Evolutionary conservation across 2,888 invertebrate genomes (phyloP), one percentile per base, ranked within the genome.

Genomic region (Lochmaea capreae): DNA sequence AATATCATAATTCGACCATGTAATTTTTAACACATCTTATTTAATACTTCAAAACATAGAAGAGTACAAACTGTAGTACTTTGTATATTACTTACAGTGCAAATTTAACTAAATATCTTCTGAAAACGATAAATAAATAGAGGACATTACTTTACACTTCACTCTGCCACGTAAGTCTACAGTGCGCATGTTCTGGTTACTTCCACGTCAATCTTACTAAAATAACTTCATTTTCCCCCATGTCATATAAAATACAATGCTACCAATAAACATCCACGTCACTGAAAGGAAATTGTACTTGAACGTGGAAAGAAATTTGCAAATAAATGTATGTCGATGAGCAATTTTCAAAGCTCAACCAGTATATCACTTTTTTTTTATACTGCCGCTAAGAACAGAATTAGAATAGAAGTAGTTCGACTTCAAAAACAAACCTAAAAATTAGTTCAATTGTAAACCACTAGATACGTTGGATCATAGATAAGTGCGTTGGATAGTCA

Each of bases 111-210:
- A 73, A 77, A 81, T 80, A 79, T 79, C 79, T 79, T 65, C 54
- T 65, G 46, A 65, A 65, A 57, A 71, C 57, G 9, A 58, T 71
- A 71, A 71, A 79, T 81, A 81, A 81, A 81, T 79, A 81, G 81
- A 80, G 78, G 77, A 73, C 82, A 81, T 81, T 67, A 80, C 81
- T 68, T 68, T 74, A 78, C 76, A 65, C 79, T 79, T 80, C 79
- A 81, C 85, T 90, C 84, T 90, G 90, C 90, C 90, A 90, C 90
- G 90, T 90, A 90, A 90, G 89, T 89, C 85, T 83, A 85, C 83
- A 88, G 81, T 86, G 88, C 90, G 90, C 90, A 89, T 88, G 90
- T 87, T 87, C 87, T 84, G 80, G 84, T 85, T 83, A 85, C 85
- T 82, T 87, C 87, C 88, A 88, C 88, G 88, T 88, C 87, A 87